Percentiles rank a stretch among this genome's conserved stretches.
Evolutionary conservation across 2,888 invertebrate genomes (phyloP).

Genomic region (Anodontia alba): DNA sequence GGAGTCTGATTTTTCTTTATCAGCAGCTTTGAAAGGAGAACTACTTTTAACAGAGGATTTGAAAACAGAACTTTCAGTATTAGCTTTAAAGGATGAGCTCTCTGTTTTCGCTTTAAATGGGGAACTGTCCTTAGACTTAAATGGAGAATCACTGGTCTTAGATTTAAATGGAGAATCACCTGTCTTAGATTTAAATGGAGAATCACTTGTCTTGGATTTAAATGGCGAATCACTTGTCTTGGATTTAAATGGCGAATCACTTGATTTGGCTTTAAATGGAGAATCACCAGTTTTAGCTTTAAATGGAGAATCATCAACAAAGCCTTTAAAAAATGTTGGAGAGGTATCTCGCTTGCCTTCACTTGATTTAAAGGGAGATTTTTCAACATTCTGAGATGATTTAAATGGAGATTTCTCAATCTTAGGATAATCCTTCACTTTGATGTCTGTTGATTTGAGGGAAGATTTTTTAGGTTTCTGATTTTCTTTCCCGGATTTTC

Average conservation of each 20-base stretch:
- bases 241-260: background rate
- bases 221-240: constrained; percentile 36
- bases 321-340: background rate
- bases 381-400: constrained; percentile 25
- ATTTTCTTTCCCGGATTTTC: constrained; percentile 35
- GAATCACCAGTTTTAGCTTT: constrained; percentile 37
- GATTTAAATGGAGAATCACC: constrained; percentile 13
- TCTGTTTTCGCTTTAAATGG: constrained; percentile 28
- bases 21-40: constrained; percentile 10
- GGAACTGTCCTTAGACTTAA: constrained; percentile 25
- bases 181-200: constrained; percentile 44
- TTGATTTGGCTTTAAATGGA: constrained; percentile 42
- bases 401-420: constrained; percentile 36
- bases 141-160: constrained; percentile 6
- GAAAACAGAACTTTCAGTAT: constrained; percentile 52
- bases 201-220: constrained; percentile 31
- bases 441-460: constrained; percentile 8
- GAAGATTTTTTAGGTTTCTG: constrained; percentile 38
- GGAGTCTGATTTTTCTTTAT: background rate
- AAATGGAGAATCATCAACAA: constrained; percentile 44
- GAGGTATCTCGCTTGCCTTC: background rate
- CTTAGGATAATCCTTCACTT: constrained; percentile 10
- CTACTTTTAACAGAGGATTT: constrained; percentile 32
- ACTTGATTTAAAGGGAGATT: constrained; percentile 46
- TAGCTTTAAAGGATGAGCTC: constrained; percentile 32